Conservation (phyloP, 2,113 vertebrate species). For the Etheostoma spectabile region DNA sequence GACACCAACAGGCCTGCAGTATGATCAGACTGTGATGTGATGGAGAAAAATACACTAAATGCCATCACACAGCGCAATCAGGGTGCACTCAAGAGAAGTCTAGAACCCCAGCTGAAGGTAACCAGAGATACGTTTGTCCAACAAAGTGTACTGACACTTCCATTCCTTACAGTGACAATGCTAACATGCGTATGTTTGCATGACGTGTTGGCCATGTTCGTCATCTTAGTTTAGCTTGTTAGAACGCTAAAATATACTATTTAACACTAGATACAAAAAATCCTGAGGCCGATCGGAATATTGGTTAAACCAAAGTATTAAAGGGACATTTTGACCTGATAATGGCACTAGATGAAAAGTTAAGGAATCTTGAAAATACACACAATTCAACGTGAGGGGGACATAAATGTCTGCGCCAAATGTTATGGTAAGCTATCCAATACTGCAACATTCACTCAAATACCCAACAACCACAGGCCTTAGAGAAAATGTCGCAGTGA, state of each 20-base stretch:
- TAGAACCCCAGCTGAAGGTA: background rate
- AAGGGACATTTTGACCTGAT: background rate
- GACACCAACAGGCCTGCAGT: slow-evolving; percentile 12
- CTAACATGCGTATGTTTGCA: no score
- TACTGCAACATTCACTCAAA: background rate
- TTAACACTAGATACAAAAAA: background rate
- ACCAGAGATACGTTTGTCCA: background rate
- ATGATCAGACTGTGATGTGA: slow-evolving; percentile 2
- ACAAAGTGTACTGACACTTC: background rate
- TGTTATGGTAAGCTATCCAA: background rate
- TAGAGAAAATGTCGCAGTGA: no score
- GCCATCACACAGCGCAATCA: background rate
- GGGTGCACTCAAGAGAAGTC: background rate
- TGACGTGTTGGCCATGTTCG: background rate
- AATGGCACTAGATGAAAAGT: background rate
- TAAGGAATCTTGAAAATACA: background rate
- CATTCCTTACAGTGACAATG: background rate
- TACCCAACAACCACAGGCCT: background rate
- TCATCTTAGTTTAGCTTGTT: background rate
- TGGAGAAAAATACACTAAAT: background rate
- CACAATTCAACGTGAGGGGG: background rate
- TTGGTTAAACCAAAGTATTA: background rate
- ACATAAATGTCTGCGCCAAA: background rate
- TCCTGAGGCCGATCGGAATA: background rate
- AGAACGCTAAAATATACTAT: background rate